phyloP scores from a whole-genome alignment of 2,113 vertebrate genomes.

The Cryptomyrus ogoouensis region DNA sequence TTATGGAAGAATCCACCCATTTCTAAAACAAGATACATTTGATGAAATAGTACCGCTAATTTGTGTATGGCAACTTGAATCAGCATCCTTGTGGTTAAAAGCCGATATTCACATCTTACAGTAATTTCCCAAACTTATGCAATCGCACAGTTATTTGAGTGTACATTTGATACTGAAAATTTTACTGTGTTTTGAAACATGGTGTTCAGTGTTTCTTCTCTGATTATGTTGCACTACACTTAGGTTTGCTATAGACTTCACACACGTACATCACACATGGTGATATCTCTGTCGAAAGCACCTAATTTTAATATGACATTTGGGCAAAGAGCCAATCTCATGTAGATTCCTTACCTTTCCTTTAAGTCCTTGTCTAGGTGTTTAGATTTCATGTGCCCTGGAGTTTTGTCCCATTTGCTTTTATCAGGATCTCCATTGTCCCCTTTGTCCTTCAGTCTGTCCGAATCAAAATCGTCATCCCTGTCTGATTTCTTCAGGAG shows the following conservation, averaged over 20 bases:
- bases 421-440: constrained; percentile 70
- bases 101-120: not conserved
- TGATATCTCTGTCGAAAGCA: not conserved
- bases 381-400: constrained; percentile 61
- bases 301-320: not conserved
- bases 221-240: not conserved
- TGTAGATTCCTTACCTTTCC: constrained; percentile 74
- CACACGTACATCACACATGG: not conserved
- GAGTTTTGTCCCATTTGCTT: constrained; percentile 69
- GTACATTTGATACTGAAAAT: not conserved
- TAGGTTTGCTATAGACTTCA: not conserved
- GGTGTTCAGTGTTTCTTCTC: not conserved
- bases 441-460: constrained; percentile 76
- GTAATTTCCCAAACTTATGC: not conserved
- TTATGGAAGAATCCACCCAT: not conserved
- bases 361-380: constrained; percentile 61
- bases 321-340: not conserved
- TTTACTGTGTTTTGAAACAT: not conserved
- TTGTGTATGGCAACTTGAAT: not conserved
- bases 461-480: constrained; percentile 74
- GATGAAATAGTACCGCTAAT: not conserved
- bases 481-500: constrained; percentile 92
- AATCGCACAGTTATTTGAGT: not conserved
- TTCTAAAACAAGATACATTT: not conserved
- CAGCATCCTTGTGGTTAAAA: not conserved